phyloP scores from a whole-genome alignment of 2,797 vertebrate species.

The Bovichtus diacanthus region DNA sequence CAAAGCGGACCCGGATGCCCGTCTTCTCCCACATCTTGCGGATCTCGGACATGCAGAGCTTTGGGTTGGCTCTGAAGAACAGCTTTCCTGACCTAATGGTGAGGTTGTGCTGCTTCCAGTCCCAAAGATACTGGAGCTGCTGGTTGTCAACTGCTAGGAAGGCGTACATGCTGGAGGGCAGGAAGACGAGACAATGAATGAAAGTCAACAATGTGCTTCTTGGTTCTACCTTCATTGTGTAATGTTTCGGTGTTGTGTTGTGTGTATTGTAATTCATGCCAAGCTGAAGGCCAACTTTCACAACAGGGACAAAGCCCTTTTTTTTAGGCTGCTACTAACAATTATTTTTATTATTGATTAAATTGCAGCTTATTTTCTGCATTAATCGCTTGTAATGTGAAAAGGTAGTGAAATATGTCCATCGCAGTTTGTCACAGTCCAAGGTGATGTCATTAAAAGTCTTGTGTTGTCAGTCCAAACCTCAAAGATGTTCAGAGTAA shows the following conservation, averaged over 20 bases:
- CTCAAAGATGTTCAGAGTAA: too few species aligned
- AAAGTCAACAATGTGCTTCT: constrained; percentile 7
- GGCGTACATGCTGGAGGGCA: constrained; percentile 88
- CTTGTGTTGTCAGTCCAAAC: too few species aligned
- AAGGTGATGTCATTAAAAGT: too few species aligned
- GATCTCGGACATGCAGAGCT: constrained; percentile 96
- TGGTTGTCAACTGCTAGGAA: constrained; percentile 97
- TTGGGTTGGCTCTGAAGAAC: constrained; percentile 94
- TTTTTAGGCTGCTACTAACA: too few species aligned
- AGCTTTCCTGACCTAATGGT: constrained; percentile 94
- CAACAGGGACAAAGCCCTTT: constrained; percentile 6
- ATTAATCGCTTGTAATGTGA: too few species aligned
- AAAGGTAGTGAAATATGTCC: too few species aligned
- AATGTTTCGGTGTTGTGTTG: constrained; percentile 6
- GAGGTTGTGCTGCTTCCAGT: constrained; percentile 97
- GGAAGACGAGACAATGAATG: constrained; percentile 14
- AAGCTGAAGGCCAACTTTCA: constrained; percentile 12
- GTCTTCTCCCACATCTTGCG: constrained; percentile 96
- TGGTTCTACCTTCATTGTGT: constrained; percentile 1
- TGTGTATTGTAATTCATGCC: constrained; percentile 14
- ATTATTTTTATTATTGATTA: too few species aligned
- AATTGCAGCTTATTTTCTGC: too few species aligned
- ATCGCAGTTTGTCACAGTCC: too few species aligned
- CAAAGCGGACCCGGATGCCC: constrained; percentile 89
- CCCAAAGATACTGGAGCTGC: constrained; percentile 97